Base-by-base conservation (phyloP, 2,797 vertebrate genomes). In the Sphenopsis melanotis region DNA sequence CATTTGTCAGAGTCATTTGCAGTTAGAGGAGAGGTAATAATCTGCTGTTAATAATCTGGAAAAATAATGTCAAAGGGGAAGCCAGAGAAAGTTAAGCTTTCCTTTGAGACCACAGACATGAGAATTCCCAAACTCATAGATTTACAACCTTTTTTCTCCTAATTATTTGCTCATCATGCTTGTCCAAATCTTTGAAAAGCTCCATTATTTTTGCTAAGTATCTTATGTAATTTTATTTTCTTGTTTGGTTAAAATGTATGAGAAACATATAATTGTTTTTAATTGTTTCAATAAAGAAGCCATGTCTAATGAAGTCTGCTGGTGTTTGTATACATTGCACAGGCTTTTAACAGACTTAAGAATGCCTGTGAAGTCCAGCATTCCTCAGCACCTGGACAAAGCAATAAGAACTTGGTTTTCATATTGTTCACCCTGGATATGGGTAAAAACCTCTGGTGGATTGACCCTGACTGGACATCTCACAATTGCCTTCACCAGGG, bases 281-380 rank as follows among this genome's bases (percentile, higher is more conserved):
- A 59, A 19, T 19, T 37, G 36, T 26, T 65, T 60, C n/a, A 60
- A 55, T 80, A 41, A 64, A 49, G 46, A 72, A 69, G 3, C 4
- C 21, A 26, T 11, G 3, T 37, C n/a, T 77, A 41, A 41, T 15
- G 30, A 64, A 64, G 37, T 47, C 65, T 78, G 9, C 30, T 66
- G 17, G 6, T 42, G 1, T 17, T 6, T 5, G 4, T 17, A 12
- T 15, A 30, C 2, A 19, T 11, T 42, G 5, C 0, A 2, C 2
- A 47, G 44, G 7, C 16, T 72, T 88, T 74, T 49, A n/a, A 24
- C 6, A 81, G 39, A 20, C 24, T 59, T 69, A 70, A 70, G 39
- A 63, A 66, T 19, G 29, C 1, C 20, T 52, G 18, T 2, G 3
- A 77, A 69, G 13, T 26, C 26, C 9, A 69, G 10, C 6, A 26